Evolutionary conservation across 1,140 invertebrate genomes (phyloP).

Genomic region (Papilio aristodemus): DNA sequence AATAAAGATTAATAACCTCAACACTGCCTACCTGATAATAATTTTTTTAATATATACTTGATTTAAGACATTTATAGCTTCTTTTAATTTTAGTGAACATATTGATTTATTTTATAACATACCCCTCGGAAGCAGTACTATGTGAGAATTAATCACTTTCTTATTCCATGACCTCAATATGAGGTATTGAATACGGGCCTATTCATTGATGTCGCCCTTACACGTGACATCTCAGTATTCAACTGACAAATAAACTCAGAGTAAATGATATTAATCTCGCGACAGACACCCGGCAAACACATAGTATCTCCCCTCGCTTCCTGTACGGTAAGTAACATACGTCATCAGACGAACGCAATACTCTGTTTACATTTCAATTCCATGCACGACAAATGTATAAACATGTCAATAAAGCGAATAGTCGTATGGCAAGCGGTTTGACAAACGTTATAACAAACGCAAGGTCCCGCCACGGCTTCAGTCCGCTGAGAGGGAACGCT

Average conservation of each 20-base stretch:
- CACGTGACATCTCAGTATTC: slow-evolving; percentile 47
- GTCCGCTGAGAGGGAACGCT: slow-evolving; percentile 64
- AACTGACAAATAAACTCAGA: slow-evolving; percentile 54
- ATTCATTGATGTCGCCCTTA: slow-evolving; percentile 9
- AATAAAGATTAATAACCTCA: not conserved
- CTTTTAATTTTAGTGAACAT: not conserved
- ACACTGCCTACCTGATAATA: not conserved
- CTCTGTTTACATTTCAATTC: slow-evolving; percentile 33
- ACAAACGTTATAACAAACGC: slow-evolving; percentile 33
- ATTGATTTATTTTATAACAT: too few relatives aligned
- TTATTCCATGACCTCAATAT: not conserved
- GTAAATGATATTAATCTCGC: slow-evolving; percentile 61
- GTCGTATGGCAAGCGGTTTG: slow-evolving; percentile 38
- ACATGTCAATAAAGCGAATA: slow-evolving; percentile 44
- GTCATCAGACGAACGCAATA: slow-evolving; percentile 46
- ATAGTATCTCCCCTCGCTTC: slow-evolving; percentile 67
- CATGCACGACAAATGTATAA: slow-evolving; percentile 10
- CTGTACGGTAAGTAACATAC: slow-evolving; percentile 61
- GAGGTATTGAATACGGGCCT: not conserved
- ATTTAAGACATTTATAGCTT: not conserved
- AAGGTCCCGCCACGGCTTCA: slow-evolving; percentile 49
- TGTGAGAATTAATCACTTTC: not conserved
- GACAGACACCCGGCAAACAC: slow-evolving; percentile 53
- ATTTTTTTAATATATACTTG: not conserved
- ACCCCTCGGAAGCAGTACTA: slow-evolving; percentile 1